Conservation (phyloP, 1,140 invertebrate species). For the Diorhabda elongata region DNA sequence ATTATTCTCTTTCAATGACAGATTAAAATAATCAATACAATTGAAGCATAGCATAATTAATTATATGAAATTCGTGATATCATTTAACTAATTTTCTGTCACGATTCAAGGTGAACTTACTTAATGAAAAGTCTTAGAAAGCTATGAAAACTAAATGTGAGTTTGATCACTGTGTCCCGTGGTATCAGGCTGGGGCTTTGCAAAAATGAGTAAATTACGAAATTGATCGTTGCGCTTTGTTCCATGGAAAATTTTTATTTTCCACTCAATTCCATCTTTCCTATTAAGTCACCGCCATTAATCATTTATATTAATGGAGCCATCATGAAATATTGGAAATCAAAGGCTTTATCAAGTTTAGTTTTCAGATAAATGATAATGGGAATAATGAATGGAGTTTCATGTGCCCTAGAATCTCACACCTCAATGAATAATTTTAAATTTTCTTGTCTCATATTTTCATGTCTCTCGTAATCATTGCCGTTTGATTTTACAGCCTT, state of each 20-base stretch:
- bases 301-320: constrained; percentile 12
- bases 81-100: too few relatives aligned
- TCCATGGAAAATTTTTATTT: constrained; percentile 1
- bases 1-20: too few relatives aligned
- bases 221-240: background rate
- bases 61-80: too few relatives aligned
- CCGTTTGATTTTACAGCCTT: too few relatives aligned
- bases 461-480: too few relatives aligned
- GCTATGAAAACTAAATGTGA: background rate
- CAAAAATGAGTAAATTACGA: constrained; percentile 1
- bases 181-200: constrained; percentile 1
- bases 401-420: too few relatives aligned
- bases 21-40: too few relatives aligned
- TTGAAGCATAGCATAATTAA: too few relatives aligned
- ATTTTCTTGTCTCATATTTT: too few relatives aligned
- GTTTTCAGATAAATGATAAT: constrained; percentile 9
- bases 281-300: background rate
- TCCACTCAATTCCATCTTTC: background rate
- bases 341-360: constrained; percentile 10
- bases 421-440: too few relatives aligned
- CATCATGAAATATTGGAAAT: constrained; percentile 10
- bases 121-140: background rate
- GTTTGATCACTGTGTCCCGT: background rate
- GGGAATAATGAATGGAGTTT: background rate
- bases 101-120: too few relatives aligned